Evolutionary conservation across 2,113 vertebrate genomes (phyloP).

Genomic region (Camelus dromedarius): DNA sequence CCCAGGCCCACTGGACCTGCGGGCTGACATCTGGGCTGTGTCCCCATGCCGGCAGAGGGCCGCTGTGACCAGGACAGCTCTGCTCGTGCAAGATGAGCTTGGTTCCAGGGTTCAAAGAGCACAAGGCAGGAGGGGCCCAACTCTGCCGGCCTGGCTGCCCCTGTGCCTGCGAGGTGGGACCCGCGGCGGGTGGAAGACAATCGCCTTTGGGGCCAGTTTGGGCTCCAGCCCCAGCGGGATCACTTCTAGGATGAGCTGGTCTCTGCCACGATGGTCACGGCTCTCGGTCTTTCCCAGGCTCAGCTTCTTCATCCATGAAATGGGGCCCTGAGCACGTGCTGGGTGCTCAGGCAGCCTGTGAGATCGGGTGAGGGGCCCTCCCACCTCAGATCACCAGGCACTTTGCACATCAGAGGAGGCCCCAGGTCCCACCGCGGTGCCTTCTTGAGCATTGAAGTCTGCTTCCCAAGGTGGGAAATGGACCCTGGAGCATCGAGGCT

Average conservation of each 20-base stretch:
- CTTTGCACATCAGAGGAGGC: neutral
- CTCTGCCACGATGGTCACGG: neutral
- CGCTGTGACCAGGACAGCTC: neutral
- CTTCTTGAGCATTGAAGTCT: neutral
- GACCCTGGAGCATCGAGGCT: neutral
- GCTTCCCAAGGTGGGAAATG: neutral
- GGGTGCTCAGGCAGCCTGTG: neutral
- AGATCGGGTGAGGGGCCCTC: neutral
- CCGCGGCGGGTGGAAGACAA: neutral
- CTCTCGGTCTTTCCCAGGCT: neutral
- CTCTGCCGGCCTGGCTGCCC: neutral
- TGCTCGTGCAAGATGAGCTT: neutral
- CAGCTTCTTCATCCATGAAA: neutral
- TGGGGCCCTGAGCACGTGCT: no score
- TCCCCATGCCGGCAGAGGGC: neutral
- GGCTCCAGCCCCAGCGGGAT: no score
- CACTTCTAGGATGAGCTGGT: neutral
- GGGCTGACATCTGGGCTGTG: neutral
- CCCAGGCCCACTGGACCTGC: neutral
- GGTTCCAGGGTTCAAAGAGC: neutral
- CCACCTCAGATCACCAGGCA: neutral
- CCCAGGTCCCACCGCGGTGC: accelerated
- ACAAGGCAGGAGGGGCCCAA: neutral
- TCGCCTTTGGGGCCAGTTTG: no score
- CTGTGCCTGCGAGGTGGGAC: neutral